phyloP scores from a whole-genome alignment of 1,140 invertebrate genomes.

The Rhyacophila brunnea region DNA sequence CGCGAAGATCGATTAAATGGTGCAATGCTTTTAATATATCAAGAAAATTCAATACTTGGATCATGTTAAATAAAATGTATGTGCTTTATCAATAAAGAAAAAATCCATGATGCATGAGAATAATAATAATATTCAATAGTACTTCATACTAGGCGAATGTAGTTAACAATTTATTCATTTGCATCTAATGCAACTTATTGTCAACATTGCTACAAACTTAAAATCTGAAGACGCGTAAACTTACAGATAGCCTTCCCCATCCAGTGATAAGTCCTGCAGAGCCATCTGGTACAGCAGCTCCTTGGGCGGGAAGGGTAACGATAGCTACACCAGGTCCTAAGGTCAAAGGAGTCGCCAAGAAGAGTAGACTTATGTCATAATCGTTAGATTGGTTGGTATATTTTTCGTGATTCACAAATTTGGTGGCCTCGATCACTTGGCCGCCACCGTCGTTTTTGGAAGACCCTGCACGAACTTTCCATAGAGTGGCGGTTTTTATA shows the following conservation, averaged over 20 bases:
- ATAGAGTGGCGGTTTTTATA: too few relatives aligned
- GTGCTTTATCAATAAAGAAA: background rate
- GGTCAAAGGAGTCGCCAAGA: background rate
- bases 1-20: too few relatives aligned
- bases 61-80: too few relatives aligned
- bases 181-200: background rate
- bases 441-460: slow-evolving; percentile 2
- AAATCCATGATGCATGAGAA: too few relatives aligned
- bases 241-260: slow-evolving; percentile 4
- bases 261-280: slow-evolving; percentile 10
- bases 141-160: too few relatives aligned
- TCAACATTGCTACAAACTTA: background rate
- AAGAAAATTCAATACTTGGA: background rate
- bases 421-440: background rate
- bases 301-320: background rate
- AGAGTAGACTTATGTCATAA: background rate
- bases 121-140: too few relatives aligned
- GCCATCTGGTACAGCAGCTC: background rate
- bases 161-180: too few relatives aligned
- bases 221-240: too few relatives aligned
- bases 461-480: slow-evolving; percentile 3
- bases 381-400: background rate
- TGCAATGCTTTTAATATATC: too few relatives aligned
- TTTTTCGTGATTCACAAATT: background rate
- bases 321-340: background rate